Base-by-base conservation (phyloP, 1,140 invertebrate genomes). In the Phymorhynchus buccinoides region DNA sequence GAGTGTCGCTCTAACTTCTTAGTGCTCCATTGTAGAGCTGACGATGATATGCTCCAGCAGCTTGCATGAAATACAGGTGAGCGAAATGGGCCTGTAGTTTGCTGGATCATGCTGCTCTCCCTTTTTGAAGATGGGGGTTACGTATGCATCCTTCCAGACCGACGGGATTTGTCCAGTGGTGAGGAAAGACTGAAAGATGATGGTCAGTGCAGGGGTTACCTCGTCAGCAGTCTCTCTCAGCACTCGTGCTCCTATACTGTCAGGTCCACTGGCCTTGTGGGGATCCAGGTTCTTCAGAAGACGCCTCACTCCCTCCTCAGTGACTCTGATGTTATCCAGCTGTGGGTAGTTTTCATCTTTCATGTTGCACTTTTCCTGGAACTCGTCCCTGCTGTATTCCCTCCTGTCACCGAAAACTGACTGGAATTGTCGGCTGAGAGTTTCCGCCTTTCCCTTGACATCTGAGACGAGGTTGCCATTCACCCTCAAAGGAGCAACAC, bases 31-130 rank as follows among this genome's bases (percentile, higher is more conserved):
- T 1, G 87, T 68, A 30, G 80, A 30, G 56, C 81, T 84, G 16
- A 48, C 7, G 3, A 85, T 39, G 14, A 86, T 87, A 39, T 85
- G 83, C 48, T 86, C 84, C 37, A 84, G 30, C 18, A 85, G 18
- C 62, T 88, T 88, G 41, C 80, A 86, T 27, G 39, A 9, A 1
- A 88, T 44, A 2, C 32, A 83, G 18, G 87, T 88, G 22, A 88
- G 78, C 3, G 81, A 84, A 0, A 88, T 81, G 22, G 85, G 83
- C 62, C 87, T 75, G 42, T 86, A 86, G 62, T 88, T 88, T 18
- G 83, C 48, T 75, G 87, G 18, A n/a, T 48, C 14, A 42, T 77
- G n/a, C 62, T 66, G 73, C 35, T 87, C 85, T 3, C 84, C 88
- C 41, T 79, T 79, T 39, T 52, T 79, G 77, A 52, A 79, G 37